Conservation (phyloP, 1,140 invertebrate genomes). For the Diachasmimorpha longicaudata region DNA sequence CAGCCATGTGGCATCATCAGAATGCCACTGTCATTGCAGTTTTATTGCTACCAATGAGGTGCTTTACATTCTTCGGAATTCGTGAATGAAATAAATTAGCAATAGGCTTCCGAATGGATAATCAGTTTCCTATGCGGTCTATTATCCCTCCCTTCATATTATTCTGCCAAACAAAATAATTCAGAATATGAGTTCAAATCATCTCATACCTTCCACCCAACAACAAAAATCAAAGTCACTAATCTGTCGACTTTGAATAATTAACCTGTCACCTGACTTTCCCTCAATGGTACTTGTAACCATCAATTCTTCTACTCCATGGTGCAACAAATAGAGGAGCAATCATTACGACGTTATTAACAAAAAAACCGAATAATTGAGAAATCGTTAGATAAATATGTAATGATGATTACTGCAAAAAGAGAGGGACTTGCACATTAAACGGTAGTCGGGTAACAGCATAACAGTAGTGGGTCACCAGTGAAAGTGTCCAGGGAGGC, state of each 20-base stretch:
- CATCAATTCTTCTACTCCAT: background rate
- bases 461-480: constrained; percentile 43
- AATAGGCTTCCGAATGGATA: no score
- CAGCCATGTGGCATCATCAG: background rate
- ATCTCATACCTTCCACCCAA: no score
- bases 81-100: no score
- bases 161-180: no score
- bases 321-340: background rate
- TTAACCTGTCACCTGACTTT: background rate
- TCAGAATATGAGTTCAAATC: no score
- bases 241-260: no score
- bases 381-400: constrained; percentile 4
- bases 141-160: no score
- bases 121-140: no score
- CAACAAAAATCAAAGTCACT: no score
- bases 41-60: background rate
- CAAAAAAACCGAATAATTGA: background rate
- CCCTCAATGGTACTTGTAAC: background rate
- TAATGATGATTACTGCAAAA: constrained; percentile 33
- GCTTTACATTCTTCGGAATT: no score
- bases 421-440: constrained; percentile 6
- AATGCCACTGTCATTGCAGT: background rate
- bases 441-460: constrained; percentile 40
- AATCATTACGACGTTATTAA: background rate
- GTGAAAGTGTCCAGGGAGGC: constrained; percentile 48